Base-by-base conservation (phyloP, 2,888 invertebrate genomes). In the Drosophila ustulata region DNA sequence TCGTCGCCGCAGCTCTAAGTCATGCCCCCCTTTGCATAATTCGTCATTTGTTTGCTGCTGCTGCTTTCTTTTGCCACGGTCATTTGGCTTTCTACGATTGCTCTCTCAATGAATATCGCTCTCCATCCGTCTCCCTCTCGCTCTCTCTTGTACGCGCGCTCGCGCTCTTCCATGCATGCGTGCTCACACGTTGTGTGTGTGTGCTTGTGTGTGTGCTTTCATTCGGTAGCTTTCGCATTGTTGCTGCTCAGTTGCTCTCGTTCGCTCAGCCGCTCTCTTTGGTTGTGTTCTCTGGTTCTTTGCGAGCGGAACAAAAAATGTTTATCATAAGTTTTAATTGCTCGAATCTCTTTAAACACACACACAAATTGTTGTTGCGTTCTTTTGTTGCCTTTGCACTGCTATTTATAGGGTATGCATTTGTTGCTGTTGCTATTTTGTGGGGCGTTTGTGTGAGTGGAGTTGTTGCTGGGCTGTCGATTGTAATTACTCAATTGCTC, bases 401-500 rank as follows among this genome's bases (percentile, higher is more conserved):
- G 79, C 80, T 77, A 79, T 77, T 77, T 75, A 67, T 79, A 75
- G 79, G 69, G 49, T 47, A 49, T 62, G 85, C 68, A 86, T 49
- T 79, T 69, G 67, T 65, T 71, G 58, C 67, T 80, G 66, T 65
- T 80, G 28, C 18, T 32, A 47, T 71, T 55, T 43, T 59, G 53
- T 47, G 53, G 57, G 62, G 52, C 55, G 55, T 52, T 23, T 56
- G 46, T 66, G 39, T 28, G 43, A 34, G 45, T 47, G 73, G 47
- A 63, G 75, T 59, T 58, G 47, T 45, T 56, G 51, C 50, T 45
- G 59, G 59, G 64, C 69, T 80, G 81, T 74, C 65, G 71, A 70
- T 75, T 78, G 71, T 86, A 84, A 86, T 88, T 84, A 88, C 86
- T 88, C 84, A 82, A 88, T 83, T 84, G 83, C 86, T 80, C 83